phyloP scores from a whole-genome alignment of 2,113 vertebrate species.

The Spea bombifrons region DNA sequence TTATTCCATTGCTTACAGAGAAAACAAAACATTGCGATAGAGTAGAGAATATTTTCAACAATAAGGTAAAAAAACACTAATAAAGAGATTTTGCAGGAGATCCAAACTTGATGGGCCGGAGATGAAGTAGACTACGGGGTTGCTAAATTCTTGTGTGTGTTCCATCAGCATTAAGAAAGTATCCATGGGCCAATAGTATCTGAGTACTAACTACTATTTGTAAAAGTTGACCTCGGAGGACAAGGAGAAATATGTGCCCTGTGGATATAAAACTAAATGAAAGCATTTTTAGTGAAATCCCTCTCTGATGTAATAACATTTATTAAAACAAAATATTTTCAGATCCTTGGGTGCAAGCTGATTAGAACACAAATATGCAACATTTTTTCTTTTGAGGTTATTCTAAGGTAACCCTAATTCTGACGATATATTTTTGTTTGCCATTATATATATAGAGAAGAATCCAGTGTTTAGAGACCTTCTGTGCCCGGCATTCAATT shows the following conservation, averaged over 20 bases:
- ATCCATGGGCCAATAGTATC: constrained; percentile 21
- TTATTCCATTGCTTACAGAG: background rate
- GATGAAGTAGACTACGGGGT: background rate
- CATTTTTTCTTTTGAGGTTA: constrained; percentile 12
- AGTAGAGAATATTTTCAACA: background rate
- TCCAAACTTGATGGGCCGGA: background rate
- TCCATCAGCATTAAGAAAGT: constrained; percentile 37
- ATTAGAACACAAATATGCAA: constrained; percentile 26
- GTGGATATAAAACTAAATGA: constrained; percentile 57
- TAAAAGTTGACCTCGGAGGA: constrained; percentile 44
- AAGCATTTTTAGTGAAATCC: constrained; percentile 59
- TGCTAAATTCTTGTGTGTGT: constrained; percentile 8
- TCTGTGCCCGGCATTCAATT: background rate
- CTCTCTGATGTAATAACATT: constrained; percentile 55
- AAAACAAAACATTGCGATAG: background rate
- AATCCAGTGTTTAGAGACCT: background rate
- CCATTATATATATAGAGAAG: background rate
- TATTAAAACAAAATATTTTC: constrained; percentile 54
- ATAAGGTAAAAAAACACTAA: background rate
- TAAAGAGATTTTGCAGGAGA: constrained; percentile 1
- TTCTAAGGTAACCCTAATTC: constrained; percentile 15
- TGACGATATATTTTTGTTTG: background rate
- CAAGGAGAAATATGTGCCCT: constrained; percentile 50
- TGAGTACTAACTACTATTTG: constrained; percentile 17
- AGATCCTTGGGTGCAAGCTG: background rate